Evolutionary conservation across 1,140 invertebrate genomes (phyloP), one percentile per base, ranked within the genome.

Genomic region (Catajapyx aquilonaris): DNA sequence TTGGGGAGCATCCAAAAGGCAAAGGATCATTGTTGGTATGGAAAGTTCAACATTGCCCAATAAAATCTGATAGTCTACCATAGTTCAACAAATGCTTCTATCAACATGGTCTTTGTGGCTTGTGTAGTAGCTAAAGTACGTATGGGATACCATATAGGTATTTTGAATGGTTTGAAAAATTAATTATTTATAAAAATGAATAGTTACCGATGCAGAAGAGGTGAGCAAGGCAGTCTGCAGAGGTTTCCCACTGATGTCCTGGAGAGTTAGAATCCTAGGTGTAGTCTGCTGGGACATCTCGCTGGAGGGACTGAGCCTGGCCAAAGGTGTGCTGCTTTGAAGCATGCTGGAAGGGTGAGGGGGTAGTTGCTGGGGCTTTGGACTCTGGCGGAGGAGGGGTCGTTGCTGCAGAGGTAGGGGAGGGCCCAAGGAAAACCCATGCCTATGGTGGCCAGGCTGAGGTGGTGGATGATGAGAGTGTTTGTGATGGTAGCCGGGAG

Each of bases 221-320:
- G 81, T 83, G 31, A 90, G 54, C 5, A 91, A 59, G 1, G 84
- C 84, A 41, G 76, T 83, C 51, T 90, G 86, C 19, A 88, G 52
- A 1, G 83, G 83, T 50, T 88, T 90, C 0, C 85, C 85, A 44
- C 84, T 88, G 44, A 93, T 86, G 54, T 91, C 86, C 55, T 90
- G 81, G 17, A 93, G 57, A 1, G 86, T 91, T 1, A 93, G 59
- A 43, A 93, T 93, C 37, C 86, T 61, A 0, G 86, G 84, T 2
- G 55, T 52, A 42, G 86, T 81, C 53, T 90, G 84, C 11, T 79
- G 75, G 40, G 83, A 88, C 31, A 93, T 56, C 55, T 91, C 86
- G 48, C 81, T 87, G 46, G 84, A 88, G 0, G 86, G 87, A 47
- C 84, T 90, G 0, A 91, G 57, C 40, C 87, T 62, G 0, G 86